These are phyloP conservation scores for Drosophila melanosoma DNA, from an alignment of 2,888 invertebrate species.

Conservation along the genomic window DNA sequence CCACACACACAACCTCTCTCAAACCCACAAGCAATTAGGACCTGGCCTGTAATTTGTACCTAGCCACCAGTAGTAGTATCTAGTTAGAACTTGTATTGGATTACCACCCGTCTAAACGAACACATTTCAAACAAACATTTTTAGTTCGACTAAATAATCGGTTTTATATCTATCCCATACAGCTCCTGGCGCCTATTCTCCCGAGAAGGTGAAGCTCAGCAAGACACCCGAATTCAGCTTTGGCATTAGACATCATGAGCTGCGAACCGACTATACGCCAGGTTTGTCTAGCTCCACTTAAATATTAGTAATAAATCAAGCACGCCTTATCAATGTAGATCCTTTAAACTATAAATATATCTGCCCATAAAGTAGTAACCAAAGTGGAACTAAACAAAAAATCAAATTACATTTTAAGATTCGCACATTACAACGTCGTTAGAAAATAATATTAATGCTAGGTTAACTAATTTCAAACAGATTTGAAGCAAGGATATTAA, in stretches of 20 bases:
- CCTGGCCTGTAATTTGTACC: slow-evolving; percentile 24
- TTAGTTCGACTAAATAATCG: slow-evolving; percentile 1
- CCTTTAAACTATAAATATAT: background rate
- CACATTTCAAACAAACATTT: background rate
- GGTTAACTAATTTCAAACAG: background rate
- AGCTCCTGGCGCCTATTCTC: slow-evolving; percentile 85
- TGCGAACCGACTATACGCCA: slow-evolving; percentile 79
- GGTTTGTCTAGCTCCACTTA: slow-evolving; percentile 64
- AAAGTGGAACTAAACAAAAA: background rate
- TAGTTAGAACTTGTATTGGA: slow-evolving; percentile 32
- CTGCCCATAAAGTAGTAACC: background rate
- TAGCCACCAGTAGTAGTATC: slow-evolving; percentile 21
- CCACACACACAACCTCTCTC: background rate
- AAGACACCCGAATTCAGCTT: slow-evolving; percentile 82
- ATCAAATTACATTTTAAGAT: background rate
- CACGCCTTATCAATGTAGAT: slow-evolving; percentile 2
- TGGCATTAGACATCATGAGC: slow-evolving; percentile 86
- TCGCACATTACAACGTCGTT: too few species aligned
- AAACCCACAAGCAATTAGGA: slow-evolving; percentile 28
- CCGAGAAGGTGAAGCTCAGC: slow-evolving; percentile 87
- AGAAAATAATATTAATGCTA: background rate
- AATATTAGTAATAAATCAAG: background rate
- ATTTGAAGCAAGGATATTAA: background rate
- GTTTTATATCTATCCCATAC: slow-evolving; percentile 36
- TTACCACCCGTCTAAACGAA: slow-evolving; percentile 3